A percentile compares a stretch with the other conserved stretches of the same genome.
These are phyloP conservation scores for Rachycentron canadum DNA, from an alignment of 2,797 vertebrate genomes.

Conservation along the genomic window DNA sequence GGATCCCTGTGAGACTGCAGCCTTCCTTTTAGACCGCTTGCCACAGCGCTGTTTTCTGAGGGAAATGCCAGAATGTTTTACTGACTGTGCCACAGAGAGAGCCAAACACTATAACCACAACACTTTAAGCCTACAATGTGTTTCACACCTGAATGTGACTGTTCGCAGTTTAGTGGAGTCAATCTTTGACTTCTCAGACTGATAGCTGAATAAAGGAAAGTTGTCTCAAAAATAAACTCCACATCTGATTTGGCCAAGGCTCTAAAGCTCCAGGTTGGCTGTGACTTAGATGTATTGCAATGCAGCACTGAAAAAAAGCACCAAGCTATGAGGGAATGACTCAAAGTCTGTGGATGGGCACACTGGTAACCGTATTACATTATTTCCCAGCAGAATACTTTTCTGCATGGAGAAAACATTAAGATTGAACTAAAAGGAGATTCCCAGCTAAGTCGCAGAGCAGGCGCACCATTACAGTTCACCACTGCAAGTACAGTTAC, in stretches of 20 bases:
- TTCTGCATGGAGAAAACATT: constrained; percentile 63
- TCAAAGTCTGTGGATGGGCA: constrained; percentile 68
- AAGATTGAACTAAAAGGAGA: constrained; percentile 37
- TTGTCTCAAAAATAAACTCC: constrained; percentile 29
- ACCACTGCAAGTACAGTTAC: constrained; percentile 37
- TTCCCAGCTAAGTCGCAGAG: constrained; percentile 38
- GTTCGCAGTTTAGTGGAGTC: constrained; percentile 5
- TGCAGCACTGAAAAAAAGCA: constrained; percentile 29
- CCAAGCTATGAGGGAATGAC: constrained; percentile 58
- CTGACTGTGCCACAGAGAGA: constrained; percentile 42
- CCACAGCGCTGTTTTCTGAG: constrained; percentile 59
- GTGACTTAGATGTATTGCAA: constrained; percentile 46
- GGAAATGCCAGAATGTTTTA: constrained; percentile 68
- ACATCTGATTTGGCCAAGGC: constrained; percentile 17
- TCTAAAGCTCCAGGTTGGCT: constrained; percentile 23
- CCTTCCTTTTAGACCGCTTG: constrained; percentile 61
- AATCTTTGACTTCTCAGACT: constrained; percentile 12
- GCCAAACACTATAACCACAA: constrained; percentile 49
- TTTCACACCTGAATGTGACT: constrained; percentile 23
- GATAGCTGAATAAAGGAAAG: neutral
- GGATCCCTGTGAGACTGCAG: constrained; percentile 59
- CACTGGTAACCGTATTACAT: constrained; percentile 46
- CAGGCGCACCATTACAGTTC: constrained; percentile 14
- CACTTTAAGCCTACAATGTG: neutral
- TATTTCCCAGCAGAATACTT: constrained; percentile 71